phyloP scores from a whole-genome alignment of 2,113 vertebrate genomes.

The Pituophis catenifer region DNA sequence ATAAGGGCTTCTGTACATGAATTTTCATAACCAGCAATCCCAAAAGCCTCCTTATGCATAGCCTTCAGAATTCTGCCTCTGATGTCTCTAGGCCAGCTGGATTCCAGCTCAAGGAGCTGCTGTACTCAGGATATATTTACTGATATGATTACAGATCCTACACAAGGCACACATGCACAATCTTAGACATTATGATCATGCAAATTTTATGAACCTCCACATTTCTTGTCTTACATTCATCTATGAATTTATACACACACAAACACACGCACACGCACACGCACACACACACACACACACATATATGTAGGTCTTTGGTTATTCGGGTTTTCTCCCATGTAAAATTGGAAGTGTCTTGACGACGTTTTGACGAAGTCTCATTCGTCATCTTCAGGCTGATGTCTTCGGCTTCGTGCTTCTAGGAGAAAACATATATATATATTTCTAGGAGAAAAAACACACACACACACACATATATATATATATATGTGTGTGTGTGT shows the following conservation, averaged over 20 bases:
- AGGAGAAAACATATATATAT: no score
- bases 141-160: not conserved
- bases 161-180: not conserved
- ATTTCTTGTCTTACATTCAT: not conserved
- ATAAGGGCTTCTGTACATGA: not conserved
- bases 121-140: not conserved
- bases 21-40: not conserved
- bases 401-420: no score
- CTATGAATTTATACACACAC: not conserved
- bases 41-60: not conserved
- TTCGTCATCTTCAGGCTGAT: no score
- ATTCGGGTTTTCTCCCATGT: no score
- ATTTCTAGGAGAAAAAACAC: no score
- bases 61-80: not conserved
- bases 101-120: not conserved
- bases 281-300: no score
- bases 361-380: no score
- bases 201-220: not conserved
- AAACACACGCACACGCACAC: not conserved
- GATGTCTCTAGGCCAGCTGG: not conserved
- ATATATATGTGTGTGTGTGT: no score
- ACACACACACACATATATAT: no score
- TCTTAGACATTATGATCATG: not conserved
- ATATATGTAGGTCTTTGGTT: no score
- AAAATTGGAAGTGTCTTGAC: no score